phyloP scores from a whole-genome alignment of 1,140 invertebrate genomes.

The Bradysia coprophila region DNA sequence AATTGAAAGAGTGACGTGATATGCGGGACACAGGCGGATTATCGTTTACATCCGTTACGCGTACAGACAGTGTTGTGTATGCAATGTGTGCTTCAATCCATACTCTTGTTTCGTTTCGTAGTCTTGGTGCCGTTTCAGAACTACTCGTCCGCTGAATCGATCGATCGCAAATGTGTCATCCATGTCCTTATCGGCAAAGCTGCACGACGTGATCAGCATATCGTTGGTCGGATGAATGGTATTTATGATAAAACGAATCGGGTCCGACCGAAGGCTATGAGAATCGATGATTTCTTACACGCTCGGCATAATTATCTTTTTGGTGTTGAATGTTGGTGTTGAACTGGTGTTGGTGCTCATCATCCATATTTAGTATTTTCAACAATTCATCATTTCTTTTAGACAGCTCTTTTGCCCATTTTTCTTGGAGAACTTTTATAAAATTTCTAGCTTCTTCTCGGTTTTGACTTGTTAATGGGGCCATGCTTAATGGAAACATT shows the following conservation, averaged over 20 bases:
- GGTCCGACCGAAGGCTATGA: slow-evolving; percentile 83
- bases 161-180: slow-evolving; percentile 63
- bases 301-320: no score
- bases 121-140: slow-evolving; percentile 53
- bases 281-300: no score
- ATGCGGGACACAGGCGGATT: slow-evolving; percentile 80
- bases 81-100: slow-evolving; percentile 57
- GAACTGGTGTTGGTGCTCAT: no score
- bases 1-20: slow-evolving; percentile 97
- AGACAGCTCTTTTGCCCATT: no score
- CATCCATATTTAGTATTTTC: no score
- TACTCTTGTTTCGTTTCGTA: slow-evolving; percentile 55
- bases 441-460: no score
- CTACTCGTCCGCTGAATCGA: slow-evolving; percentile 72
- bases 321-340: no score
- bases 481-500: no score
- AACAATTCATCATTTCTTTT: no score
- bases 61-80: slow-evolving; percentile 57
- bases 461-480: no score
- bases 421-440: no score
- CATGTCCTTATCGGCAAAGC: slow-evolving; percentile 28
- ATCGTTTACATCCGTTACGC: slow-evolving; percentile 81
- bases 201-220: slow-evolving; percentile 85
- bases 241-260: slow-evolving; percentile 93
- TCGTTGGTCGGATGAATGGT: slow-evolving; percentile 97